Percentiles rank a stretch among this genome's conserved stretches.
Evolutionary conservation across 2,888 invertebrate species (phyloP).

Genomic region (Saturnia pavonia): DNA sequence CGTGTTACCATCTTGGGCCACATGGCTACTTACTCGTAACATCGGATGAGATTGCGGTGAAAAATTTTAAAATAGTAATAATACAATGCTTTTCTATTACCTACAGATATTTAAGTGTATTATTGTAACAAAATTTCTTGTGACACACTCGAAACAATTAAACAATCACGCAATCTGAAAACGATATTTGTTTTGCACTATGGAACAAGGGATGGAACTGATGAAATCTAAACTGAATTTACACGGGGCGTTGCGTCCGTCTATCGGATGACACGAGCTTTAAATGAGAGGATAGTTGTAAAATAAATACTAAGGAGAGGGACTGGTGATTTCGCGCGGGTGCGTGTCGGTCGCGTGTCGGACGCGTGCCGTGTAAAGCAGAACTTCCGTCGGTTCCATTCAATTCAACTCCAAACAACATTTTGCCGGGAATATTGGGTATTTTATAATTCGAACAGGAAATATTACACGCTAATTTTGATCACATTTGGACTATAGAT

Average conservation of each 20-base stretch:
- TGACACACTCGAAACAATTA: constrained; percentile 70
- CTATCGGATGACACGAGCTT: constrained; percentile 65
- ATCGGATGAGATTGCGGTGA: too few relatives aligned
- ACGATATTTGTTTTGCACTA: constrained; percentile 66
- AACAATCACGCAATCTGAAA: constrained; percentile 72
- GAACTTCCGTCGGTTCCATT: constrained; percentile 16
- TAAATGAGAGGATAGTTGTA: constrained; percentile 73
- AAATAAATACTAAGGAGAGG: constrained; percentile 68
- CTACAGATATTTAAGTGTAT: neutral
- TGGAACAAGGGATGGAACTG: constrained; percentile 51
- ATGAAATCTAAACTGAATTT: constrained; percentile 76
- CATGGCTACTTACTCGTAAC: too few relatives aligned
- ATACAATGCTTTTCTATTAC: neutral
- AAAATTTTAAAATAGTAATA: neutral
- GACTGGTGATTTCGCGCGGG: constrained; percentile 44
- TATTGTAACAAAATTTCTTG: neutral
- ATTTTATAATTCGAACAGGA: constrained; percentile 76
- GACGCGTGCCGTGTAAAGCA: constrained; percentile 47
- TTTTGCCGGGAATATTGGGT: constrained; percentile 61
- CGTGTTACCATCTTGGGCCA: too few relatives aligned
- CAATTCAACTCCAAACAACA: constrained; percentile 41
- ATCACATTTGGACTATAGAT: constrained; percentile 66
- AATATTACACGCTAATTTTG: constrained; percentile 81
- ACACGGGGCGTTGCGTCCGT: constrained; percentile 55
- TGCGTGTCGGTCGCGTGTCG: constrained; percentile 54